Base-by-base conservation (phyloP, 2,113 vertebrate species). In the Cochlearius cochlearius region DNA sequence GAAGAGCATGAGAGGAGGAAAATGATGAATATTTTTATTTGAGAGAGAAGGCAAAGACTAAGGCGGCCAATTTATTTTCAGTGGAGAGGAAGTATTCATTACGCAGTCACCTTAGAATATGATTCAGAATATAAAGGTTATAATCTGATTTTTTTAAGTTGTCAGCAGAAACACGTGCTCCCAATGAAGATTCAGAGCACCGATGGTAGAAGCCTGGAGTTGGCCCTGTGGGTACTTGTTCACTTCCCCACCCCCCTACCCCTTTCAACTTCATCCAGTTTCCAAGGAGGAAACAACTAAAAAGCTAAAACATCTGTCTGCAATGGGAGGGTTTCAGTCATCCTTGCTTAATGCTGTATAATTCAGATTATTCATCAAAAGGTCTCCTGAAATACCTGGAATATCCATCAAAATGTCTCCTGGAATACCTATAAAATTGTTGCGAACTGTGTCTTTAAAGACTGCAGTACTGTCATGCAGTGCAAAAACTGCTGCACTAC, bases 391-490 rank as follows among this genome's bases (percentile, higher is more conserved):
- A 95, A 36, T 56, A 85, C 19, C 17, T 63, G 22, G 6, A 62
- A 52, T 27, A 81, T 18, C 13, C 12, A 47, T 56, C 39, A 71
- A 74, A 66, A 86, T 5, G 1, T 76, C n/a, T 55, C 17, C 34
- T 64, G 23, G 22, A 64, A 50, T 12, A 58, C 6, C 4, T 59
- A 2, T 12, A 22, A 5, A 38, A 26, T 55, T 38, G 4, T 36
- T 76, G 38, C 15, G 23, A 93, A 56, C 15, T 7, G 4, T 18
- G 6, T 73, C 18, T 86, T 56, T 36, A 86, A 91, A 86, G 5
- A 17, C 19, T 63, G 30, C 0, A 2, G 19, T 15, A 59, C 7
- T 47, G 29, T 32, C 18, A 30, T 4, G 4, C 11, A 14, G 4
- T 66, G 25, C 55, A 58, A 90, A 92, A 84, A 7, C 15, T 20